Conservation (phyloP, 2,113 vertebrate genomes). For the Poeciliopsis retropinna region DNA sequence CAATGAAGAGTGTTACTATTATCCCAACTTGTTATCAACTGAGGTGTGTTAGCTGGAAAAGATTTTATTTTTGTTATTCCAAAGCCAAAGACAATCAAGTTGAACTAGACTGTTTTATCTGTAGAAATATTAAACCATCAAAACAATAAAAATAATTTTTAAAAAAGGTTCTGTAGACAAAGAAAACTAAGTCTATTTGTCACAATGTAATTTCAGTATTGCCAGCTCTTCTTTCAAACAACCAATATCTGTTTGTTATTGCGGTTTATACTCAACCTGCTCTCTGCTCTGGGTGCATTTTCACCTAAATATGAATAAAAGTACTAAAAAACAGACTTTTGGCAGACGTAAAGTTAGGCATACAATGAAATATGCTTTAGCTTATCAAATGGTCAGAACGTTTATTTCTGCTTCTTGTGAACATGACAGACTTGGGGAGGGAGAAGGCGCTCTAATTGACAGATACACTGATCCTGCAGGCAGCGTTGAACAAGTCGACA, state of each 20-base stretch:
- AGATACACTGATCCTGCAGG: slow-evolving; percentile 33
- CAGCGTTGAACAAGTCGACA: slow-evolving; percentile 49
- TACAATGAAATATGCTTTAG: not conserved
- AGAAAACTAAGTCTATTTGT: not conserved
- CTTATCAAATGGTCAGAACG: slow-evolving; percentile 3
- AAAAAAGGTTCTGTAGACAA: slow-evolving; percentile 8
- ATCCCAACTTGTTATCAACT: not conserved
- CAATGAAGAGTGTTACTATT: not conserved
- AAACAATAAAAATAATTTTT: slow-evolving; percentile 5
- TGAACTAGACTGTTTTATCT: not conserved
- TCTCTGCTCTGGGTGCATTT: slow-evolving; percentile 6
- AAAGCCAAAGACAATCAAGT: not conserved
- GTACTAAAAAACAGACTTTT: slow-evolving; percentile 3
- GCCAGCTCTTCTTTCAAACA: not conserved
- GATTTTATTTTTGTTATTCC: too few relatives aligned
- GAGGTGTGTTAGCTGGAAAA: not conserved
- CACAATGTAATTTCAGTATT: not conserved
- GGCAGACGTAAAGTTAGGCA: not conserved
- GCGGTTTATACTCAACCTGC: slow-evolving; percentile 33
- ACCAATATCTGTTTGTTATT: slow-evolving; percentile 19
- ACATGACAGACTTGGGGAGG: not conserved
- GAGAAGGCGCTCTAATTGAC: slow-evolving; percentile 49
- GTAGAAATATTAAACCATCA: not conserved
- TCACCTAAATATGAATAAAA: not conserved
- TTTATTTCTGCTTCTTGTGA: slow-evolving; percentile 19